These are phyloP conservation scores for Seira ritae DNA, from an alignment of 2,888 invertebrate genomes.

Conservation along the genomic window DNA sequence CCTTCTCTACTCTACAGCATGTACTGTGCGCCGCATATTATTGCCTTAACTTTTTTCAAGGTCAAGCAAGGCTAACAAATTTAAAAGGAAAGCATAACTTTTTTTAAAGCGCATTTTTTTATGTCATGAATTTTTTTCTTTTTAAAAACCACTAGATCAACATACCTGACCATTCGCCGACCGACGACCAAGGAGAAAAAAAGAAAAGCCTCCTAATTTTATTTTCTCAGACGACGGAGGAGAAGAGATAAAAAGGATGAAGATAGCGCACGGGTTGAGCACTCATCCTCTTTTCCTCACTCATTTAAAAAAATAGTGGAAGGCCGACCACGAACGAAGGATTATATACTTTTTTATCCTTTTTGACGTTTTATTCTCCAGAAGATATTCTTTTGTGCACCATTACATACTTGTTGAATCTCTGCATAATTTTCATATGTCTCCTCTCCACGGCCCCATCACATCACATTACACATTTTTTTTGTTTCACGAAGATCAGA, in stretches of 20 bases:
- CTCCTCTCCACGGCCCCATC: background rate
- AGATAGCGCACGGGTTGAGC: slow-evolving; percentile 17
- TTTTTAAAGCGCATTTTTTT: background rate
- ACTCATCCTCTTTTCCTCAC: background rate
- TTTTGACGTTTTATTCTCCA: background rate
- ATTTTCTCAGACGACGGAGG: background rate
- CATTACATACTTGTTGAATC: background rate
- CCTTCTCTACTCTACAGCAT: background rate
- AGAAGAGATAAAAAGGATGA: background rate
- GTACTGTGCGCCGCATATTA: too few species aligned
- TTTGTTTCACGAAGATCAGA: too few species aligned
- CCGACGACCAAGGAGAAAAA: background rate
- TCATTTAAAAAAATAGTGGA: background rate
- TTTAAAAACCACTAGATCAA: background rate
- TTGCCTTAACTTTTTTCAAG: slow-evolving; percentile 29
- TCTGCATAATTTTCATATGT: background rate
- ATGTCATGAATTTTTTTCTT: background rate
- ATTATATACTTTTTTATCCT: background rate
- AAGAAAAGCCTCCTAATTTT: background rate
- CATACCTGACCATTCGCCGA: background rate
- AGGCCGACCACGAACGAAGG: background rate
- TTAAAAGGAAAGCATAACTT: background rate
- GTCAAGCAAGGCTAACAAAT: slow-evolving; percentile 42
- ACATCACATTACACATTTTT: too few species aligned
- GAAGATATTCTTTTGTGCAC: background rate